Evolutionary conservation across 2,113 vertebrate genomes (phyloP).

Genomic region (Proterorhinus semilunaris): DNA sequence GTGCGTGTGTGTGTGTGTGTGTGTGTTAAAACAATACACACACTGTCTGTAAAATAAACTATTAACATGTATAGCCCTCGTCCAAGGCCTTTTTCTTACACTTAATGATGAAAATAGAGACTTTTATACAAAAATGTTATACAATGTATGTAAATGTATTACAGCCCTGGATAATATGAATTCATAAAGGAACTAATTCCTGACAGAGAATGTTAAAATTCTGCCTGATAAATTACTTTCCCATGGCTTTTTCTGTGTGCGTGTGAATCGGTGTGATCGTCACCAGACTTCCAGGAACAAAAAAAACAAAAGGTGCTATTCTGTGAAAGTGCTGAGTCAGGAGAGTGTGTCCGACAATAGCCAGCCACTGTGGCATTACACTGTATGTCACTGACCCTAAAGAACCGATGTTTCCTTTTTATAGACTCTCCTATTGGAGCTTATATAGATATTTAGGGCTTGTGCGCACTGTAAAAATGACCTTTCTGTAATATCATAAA

Average conservation of each 20-base stretch:
- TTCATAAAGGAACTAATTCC: not conserved
- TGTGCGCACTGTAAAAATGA: constrained; percentile 14
- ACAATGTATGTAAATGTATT: not conserved
- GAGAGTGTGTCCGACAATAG: constrained; percentile 53
- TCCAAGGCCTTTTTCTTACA: too few relatives aligned
- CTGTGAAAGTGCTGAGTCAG: constrained; percentile 57
- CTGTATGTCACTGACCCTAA: constrained; percentile 59
- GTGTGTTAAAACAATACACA: not conserved
- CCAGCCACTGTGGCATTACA: constrained; percentile 57
- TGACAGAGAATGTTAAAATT: not conserved
- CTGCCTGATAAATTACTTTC: constrained; percentile 8
- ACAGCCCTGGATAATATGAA: not conserved
- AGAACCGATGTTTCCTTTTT: constrained; percentile 51
- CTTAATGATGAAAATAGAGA: too few relatives aligned
- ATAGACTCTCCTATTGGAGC: constrained; percentile 39
- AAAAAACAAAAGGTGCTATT: constrained; percentile 73
- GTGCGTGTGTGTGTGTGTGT: too few relatives aligned
- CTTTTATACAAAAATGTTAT: too few relatives aligned
- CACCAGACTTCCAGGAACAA: constrained; percentile 41
- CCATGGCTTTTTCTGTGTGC: constrained; percentile 15
- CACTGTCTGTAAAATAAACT: not conserved
- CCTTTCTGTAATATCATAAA: constrained; percentile 1
- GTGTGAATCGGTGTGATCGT: constrained; percentile 35
- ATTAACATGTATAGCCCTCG: not conserved
- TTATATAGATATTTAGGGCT: constrained; percentile 15